phyloP scores from a whole-genome alignment of 2,113 vertebrate species.

The Mormoops blainvillei region DNA sequence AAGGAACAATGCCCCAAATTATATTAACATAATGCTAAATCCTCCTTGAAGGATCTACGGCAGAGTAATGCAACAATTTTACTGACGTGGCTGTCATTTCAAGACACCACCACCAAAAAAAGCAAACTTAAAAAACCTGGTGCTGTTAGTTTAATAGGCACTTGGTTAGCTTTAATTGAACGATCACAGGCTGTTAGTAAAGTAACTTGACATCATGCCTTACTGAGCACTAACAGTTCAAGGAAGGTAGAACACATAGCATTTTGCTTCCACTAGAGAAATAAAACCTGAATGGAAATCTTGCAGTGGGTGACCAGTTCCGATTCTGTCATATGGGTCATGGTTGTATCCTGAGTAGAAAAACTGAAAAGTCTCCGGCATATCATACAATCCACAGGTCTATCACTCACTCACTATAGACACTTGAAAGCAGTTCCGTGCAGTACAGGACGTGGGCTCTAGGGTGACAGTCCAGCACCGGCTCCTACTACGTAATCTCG shows the following conservation, averaged over 20 bases:
- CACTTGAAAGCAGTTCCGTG: background rate
- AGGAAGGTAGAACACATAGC: background rate
- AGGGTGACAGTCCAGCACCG: background rate
- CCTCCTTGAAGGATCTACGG: background rate
- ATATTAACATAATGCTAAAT: background rate
- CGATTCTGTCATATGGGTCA: background rate
- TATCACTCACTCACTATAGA: background rate
- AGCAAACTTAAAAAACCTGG: background rate
- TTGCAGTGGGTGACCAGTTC: background rate
- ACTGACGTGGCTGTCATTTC: background rate
- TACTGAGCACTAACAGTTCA: background rate
- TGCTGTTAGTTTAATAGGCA: background rate
- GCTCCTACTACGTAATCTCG: background rate
- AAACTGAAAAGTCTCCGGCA: background rate
- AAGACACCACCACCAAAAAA: background rate
- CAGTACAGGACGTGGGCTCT: background rate
- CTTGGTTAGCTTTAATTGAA: background rate
- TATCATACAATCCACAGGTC: background rate
- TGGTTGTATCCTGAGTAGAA: background rate
- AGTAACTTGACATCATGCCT: background rate
- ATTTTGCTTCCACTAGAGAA: background rate
- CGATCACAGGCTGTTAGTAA: background rate
- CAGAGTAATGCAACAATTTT: background rate
- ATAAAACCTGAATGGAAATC: background rate
- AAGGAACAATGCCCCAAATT: background rate